Base-by-base conservation (phyloP, 1,140 invertebrate species). In the Wiebesia pumilae region DNA sequence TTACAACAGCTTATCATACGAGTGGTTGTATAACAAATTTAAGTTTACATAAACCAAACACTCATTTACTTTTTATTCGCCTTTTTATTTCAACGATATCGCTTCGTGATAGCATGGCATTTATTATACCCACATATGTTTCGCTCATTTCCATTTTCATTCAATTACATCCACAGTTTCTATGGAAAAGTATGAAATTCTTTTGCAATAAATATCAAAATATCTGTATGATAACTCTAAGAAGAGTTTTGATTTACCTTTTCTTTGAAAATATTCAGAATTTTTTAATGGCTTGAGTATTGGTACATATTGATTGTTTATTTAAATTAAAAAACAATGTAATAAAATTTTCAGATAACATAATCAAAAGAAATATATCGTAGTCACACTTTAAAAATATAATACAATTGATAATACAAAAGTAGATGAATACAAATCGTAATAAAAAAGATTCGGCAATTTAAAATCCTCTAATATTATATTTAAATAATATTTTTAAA, bases 71-170 rank as follows among this genome's bases (percentile, higher is more conserved):
- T 38, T 84, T 84, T 33, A 54, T 78, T 65, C 58, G 58, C 38
- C 47, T 78, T 77, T 84, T 78, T 78, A 67, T 78, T 67, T 19
- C 27, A 43, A 83, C 0, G 33, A 38, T 40, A 43, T 62, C 35
- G 58, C 83, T 78, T 43, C 40, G 58, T 43, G n/a, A 84, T 51
- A 30, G 54, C 73, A 84, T 84, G 83, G 47, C 73, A n/a, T 84
- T 78, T 65, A 47, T 58, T 24, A 84, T 65, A 51, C 19, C 33
- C 47, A 40, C 19, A 21, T 47, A 24, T 69, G 69, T 40, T 33
- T 27, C 81, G 10, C 12, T 73, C 7, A 24, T 73, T 83, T 47
- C 40, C 38, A 33, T 73, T 73, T 73, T 83, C 69, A 16, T 73
- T 73, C 69, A 54, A 83, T 73, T 83, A 83, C 69, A 73, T 54